Conservation (phyloP, 2,888 invertebrate species). For the Ischnus inquisitorius region DNA sequence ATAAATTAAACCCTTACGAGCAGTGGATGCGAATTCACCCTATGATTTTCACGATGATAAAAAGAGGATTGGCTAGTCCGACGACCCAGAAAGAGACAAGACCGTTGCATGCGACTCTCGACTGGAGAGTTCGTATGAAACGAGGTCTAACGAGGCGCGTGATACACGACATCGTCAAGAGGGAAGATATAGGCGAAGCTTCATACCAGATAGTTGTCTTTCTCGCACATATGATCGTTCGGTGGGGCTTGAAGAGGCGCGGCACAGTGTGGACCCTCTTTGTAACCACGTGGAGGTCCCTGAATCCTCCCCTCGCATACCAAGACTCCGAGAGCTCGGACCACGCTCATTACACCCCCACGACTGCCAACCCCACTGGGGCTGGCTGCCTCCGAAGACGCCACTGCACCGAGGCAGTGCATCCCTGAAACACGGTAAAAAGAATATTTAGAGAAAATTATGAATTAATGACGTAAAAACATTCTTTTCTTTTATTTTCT, state of each 20-base stretch:
- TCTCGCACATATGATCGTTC: conserved; percentile 86
- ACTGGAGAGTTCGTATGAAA: conserved; percentile 55
- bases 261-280: conserved; percentile 90
- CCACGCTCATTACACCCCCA: conserved; percentile 81
- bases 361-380: conserved; percentile 76
- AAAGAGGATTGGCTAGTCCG: conserved; percentile 10
- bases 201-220: conserved; percentile 86
- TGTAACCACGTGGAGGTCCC: conserved; percentile 87
- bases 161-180: conserved; percentile 22
- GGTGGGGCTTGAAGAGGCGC: conserved; percentile 83
- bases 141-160: conserved; percentile 55
- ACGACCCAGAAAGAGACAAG: conserved; percentile 50
- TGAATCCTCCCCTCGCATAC: conserved; percentile 84
- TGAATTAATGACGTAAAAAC: not conserved
- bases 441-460: conserved; percentile 20
- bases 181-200: conserved; percentile 10
- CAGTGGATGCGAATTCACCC: conserved; percentile 36
- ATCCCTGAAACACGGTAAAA: conserved; percentile 79
- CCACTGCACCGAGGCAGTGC: conserved; percentile 84
- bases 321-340: conserved; percentile 84
- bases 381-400: conserved; percentile 75
- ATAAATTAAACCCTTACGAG: conserved; percentile 8
- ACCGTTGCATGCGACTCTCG: conserved; percentile 44
- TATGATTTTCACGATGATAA: conserved; percentile 22
- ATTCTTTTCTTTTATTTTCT: not conserved